Base-by-base conservation (phyloP, 2,888 invertebrate genomes). In the Phanerotoma sp. region DNA sequence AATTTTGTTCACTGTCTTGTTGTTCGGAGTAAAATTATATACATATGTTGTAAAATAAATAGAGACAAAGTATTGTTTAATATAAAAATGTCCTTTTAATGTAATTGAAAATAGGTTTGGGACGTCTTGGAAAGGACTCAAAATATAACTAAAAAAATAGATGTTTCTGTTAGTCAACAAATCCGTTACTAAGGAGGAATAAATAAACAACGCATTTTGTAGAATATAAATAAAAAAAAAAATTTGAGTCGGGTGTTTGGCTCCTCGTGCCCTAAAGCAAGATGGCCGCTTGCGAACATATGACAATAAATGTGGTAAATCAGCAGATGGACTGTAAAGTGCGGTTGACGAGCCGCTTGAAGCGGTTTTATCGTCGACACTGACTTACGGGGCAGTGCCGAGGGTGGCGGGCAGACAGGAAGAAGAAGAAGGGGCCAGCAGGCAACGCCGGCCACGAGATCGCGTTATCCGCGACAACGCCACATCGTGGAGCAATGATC, bases 401-500 rank as follows among this genome's bases (percentile, higher is more conserved):
- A 56, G 61, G 57, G 58, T 63, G 55, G 54, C 60, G 54, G 56
- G 53, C 50, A 51, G 50, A 41, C 49, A 56, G 46, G 46, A 59
- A 32, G 15, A 58, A 51, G 41, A 46, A 53, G 44, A 21, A 30
- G 42, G 33, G 44, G 38, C 46, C 44, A 20, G 41, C 38, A 53
- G 51, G 47, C 50, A 47, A 42, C 46, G 47, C 16, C 32, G 54
- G 56, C 52, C 49, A 58, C 55, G 60, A 52, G 61, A 58, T 48
- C 48, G 42, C 45, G 49, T 58, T 37, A 54, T 49, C 53, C 54
- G 48, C 61, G 58, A 54, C 45, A 37, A 53, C 41, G 48, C 35
- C 41, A 46, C 35, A 41, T 82, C 83, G 73, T 81, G 82, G 75
- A 81, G 86, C 72, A 81, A 83, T 77, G 71, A 66, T 57, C 56